Evolutionary conservation across 2,888 invertebrate species (phyloP), one percentile per base, ranked within the genome.

Genomic region (Dryadula phaetusa): DNA sequence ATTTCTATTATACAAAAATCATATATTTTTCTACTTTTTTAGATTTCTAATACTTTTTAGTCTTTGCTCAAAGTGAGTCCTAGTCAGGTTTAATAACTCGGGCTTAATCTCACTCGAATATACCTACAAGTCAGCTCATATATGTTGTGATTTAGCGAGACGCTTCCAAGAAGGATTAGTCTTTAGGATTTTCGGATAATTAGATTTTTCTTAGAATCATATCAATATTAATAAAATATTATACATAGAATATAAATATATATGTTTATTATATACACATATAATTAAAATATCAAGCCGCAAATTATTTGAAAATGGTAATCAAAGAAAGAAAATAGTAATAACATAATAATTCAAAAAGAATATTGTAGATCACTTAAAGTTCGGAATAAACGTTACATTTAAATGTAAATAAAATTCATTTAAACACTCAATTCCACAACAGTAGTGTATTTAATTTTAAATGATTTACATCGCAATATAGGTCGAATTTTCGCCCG

Each of bases 21-120:
- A n/a, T 32, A 32, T 32, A 7, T 37, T 37, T 47, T n/a, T 37
- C 10, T n/a, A 16, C 4, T 28, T 18, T 54, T 0, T 8, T 34
- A 7, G 14, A 18, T 44, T 44, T 28, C 16, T 44, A 60, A 44
- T 40, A 56, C 0, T 16, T 56, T 40, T 12, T 60, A 16, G 44
- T 64, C 60, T 40, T 61, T 58, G 56, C 25, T 37, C 46, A 18
- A 53, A 56, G 46, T 54, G 67, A 62, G 60, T 65, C 44, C 70
- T 63, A 70, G 68, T 70, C 64, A 67, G 68, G 71, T 72, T 83
- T 86, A 85, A 85, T 85, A 84, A 82, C 81, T 76, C 76, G 69
- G 78, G 79, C 80, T 81, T 84, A 83, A 84, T 83, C 83, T 82
- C 77, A 40, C 79, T 60, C 60, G 46, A 72, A 75, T 72, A 77